Percentiles rank a stretch among this genome's conserved stretches.
Conservation (phyloP, 2,797 vertebrate genomes). For the Sebastes steindachneri region DNA sequence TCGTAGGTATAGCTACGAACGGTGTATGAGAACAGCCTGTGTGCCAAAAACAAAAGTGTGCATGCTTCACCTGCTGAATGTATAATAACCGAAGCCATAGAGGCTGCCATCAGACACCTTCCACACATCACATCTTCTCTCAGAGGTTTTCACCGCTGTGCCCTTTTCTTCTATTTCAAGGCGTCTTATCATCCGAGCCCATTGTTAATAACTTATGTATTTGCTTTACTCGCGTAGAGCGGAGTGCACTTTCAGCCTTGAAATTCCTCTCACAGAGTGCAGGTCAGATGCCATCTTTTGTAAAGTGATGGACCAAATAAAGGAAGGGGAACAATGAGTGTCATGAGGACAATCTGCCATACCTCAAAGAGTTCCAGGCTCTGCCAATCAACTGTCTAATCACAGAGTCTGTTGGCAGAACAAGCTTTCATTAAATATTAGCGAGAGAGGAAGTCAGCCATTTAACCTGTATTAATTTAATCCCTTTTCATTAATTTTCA, state of each 20-base stretch:
- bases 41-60: not conserved
- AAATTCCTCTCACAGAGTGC: slow-evolving; percentile 26
- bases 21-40: not conserved
- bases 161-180: not conserved
- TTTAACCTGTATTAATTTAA: slow-evolving; percentile 77
- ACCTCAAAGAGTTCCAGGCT: slow-evolving; percentile 53
- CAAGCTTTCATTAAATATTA: slow-evolving; percentile 71
- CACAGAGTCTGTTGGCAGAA: slow-evolving; percentile 65
- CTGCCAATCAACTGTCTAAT: slow-evolving; percentile 67
- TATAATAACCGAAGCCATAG: not conserved
- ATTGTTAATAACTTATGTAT: not conserved
- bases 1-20: accelerated
- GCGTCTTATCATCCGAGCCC: not conserved
- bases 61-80: not conserved
- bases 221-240: not conserved
- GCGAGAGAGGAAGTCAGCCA: slow-evolving; percentile 51
- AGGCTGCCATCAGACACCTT: not conserved
- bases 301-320: slow-evolving; percentile 50
- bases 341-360: slow-evolving; percentile 57
- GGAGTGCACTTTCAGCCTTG: not conserved
- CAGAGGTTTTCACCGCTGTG: not conserved
- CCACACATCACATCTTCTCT: not conserved
- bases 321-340: slow-evolving; percentile 39
- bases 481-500: slow-evolving; percentile 71
- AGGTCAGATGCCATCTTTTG: slow-evolving; percentile 59